These are phyloP conservation scores for Drosophila birchii DNA, from an alignment of 2,888 invertebrate species.

Conservation along the genomic window DNA sequence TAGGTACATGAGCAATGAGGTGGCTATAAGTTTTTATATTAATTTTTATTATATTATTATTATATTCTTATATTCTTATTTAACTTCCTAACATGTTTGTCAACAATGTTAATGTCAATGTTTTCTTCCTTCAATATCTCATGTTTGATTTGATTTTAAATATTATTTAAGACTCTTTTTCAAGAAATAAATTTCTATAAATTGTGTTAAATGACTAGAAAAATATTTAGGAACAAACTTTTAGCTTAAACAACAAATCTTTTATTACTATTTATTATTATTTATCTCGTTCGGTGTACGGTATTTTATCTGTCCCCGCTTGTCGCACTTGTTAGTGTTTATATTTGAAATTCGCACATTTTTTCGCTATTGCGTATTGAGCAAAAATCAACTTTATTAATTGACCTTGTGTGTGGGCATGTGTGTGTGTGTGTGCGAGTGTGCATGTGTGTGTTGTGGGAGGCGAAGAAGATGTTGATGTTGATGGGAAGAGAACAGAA, in stretches of 20 bases:
- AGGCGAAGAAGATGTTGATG: no score
- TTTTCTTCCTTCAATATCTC: no score
- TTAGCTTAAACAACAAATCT: background rate
- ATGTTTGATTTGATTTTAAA: no score
- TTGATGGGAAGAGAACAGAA: constrained; percentile 14
- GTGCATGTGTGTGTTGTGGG: constrained; percentile 13
- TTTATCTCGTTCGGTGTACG: background rate
- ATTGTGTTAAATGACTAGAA: background rate
- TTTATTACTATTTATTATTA: background rate
- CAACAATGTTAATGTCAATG: no score
- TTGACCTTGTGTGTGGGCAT: constrained; percentile 34
- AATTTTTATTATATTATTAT: no score
- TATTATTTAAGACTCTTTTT: no score
- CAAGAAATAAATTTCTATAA: background rate
- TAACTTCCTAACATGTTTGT: no score
- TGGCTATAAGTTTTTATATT: no score
- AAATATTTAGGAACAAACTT: no score
- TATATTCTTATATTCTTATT: no score
- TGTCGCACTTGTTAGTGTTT: constrained; percentile 27
- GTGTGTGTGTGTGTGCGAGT: constrained; percentile 20
- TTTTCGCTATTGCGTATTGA: constrained; percentile 43
- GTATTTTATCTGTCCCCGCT: background rate
- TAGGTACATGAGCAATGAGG: no score
- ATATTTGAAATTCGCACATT: constrained; percentile 41
- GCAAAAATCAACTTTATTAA: constrained; percentile 45